phyloP scores from a whole-genome alignment of 2,113 vertebrate species.

The Triplophysa rosa region DNA sequence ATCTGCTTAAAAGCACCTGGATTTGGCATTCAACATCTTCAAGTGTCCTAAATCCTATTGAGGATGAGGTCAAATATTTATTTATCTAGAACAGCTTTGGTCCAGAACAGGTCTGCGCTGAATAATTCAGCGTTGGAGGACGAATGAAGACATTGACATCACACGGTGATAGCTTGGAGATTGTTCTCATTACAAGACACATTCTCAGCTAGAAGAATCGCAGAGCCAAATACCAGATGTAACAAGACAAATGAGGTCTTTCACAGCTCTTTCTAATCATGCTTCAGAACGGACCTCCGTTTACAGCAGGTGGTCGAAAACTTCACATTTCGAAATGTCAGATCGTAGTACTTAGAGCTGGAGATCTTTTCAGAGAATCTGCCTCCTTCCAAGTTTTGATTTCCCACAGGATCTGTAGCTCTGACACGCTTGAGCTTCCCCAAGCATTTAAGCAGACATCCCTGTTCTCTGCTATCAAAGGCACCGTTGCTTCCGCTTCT shows the following conservation, averaged over 20 bases:
- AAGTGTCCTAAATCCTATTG: not conserved
- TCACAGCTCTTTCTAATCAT: constrained; percentile 64
- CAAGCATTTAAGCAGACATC: constrained; percentile 65
- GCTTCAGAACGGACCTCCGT: constrained; percentile 54
- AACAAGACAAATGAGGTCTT: constrained; percentile 66
- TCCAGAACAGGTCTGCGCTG: constrained; percentile 10
- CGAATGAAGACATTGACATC: constrained; percentile 68
- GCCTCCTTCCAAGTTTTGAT: constrained; percentile 65
- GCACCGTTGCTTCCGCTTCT: constrained; percentile 33
- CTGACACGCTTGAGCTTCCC: constrained; percentile 69
- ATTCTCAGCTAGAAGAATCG: constrained; percentile 15
- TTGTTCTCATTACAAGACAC: constrained; percentile 66
- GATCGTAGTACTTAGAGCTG: constrained; percentile 62
- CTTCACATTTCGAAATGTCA: constrained; percentile 70
- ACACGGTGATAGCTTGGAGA: constrained; percentile 67
- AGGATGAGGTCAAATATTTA: constrained; percentile 13
- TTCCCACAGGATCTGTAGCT: constrained; percentile 71
- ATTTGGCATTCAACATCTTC: not conserved
- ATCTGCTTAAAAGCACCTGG: not conserved
- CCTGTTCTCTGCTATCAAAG: constrained; percentile 35
- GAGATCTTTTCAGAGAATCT: constrained; percentile 63
- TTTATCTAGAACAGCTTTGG: not conserved
- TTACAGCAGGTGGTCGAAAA: constrained; percentile 67
- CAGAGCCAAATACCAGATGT: constrained; percentile 44
- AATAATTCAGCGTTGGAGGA: constrained; percentile 69